phyloP scores from a whole-genome alignment of 2,113 vertebrate genomes.

The Hemiscyllium ocellatum region DNA sequence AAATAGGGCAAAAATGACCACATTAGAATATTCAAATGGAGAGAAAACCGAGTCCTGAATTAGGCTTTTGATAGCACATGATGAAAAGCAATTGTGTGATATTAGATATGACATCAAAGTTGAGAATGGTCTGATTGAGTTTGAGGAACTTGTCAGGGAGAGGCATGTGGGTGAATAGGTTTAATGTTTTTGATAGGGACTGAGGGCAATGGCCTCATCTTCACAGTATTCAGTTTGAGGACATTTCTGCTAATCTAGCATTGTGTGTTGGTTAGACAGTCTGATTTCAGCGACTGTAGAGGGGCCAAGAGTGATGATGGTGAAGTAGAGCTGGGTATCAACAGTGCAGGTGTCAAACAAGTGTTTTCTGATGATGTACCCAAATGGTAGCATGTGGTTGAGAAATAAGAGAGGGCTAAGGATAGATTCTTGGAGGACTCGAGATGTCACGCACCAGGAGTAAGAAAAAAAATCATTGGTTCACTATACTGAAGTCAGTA shows the following conservation, averaged over 20 bases:
- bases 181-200: not conserved
- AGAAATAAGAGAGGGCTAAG: not conserved
- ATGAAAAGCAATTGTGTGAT: not conserved
- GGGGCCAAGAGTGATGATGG: not conserved
- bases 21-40: too few species aligned
- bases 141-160: not conserved
- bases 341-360: not conserved
- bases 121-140: not conserved
- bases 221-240: not conserved
- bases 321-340: not conserved
- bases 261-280: too few species aligned
- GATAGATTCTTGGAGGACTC: not conserved
- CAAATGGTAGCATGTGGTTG: not conserved
- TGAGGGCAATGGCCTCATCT: not conserved
- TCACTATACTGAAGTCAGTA: not conserved
- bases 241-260: not conserved
- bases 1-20: too few species aligned
- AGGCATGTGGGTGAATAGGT: not conserved
- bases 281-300: not conserved
- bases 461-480: not conserved
- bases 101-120: not conserved
- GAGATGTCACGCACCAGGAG: not conserved
- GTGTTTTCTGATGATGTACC: not conserved
- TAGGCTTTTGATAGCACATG: not conserved
- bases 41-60: not conserved